A percentile compares a stretch with the other conserved stretches of the same genome.
phyloP scores from a whole-genome alignment of 2,113 vertebrate species.

The Cephalopterus ornatus region DNA sequence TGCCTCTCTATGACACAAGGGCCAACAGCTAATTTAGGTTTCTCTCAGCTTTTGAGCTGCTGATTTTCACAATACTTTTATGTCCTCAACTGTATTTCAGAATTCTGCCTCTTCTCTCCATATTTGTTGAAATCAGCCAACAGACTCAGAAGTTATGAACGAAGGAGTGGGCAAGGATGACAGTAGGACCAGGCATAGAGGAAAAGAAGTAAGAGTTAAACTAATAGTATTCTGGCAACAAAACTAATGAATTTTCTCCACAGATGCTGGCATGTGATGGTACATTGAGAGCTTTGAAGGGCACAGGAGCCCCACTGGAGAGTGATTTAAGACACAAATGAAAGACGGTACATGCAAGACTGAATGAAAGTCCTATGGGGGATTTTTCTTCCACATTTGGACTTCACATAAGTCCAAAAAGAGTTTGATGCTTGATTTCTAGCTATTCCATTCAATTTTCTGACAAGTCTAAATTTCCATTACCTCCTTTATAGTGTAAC shows the following conservation, averaged over 20 bases:
- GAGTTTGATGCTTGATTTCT: neutral
- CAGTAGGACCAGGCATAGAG: neutral
- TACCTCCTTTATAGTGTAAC: neutral
- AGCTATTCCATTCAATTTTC: neutral
- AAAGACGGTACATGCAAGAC: neutral
- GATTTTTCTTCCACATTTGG: neutral
- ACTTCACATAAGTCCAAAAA: neutral
- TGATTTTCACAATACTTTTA: neutral
- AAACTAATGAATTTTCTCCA: neutral
- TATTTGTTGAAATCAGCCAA: neutral
- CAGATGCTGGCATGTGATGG: neutral
- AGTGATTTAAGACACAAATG: neutral
- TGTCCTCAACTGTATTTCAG: neutral
- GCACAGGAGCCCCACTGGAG: neutral
- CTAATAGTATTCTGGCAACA: neutral
- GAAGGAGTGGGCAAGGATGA: neutral
- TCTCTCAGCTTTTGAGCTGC: neutral
- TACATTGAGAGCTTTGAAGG: neutral
- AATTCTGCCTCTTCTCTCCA: neutral
- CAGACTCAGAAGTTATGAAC: neutral
- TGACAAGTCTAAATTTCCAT: neutral
- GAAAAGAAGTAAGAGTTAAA: constrained; percentile 1
- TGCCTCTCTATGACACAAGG: neutral
- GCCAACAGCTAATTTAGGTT: neutral
- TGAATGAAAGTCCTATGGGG: neutral